These are phyloP conservation scores for Archocentrus centrarchus DNA, from an alignment of 2,113 vertebrate species.

Conservation along the genomic window DNA sequence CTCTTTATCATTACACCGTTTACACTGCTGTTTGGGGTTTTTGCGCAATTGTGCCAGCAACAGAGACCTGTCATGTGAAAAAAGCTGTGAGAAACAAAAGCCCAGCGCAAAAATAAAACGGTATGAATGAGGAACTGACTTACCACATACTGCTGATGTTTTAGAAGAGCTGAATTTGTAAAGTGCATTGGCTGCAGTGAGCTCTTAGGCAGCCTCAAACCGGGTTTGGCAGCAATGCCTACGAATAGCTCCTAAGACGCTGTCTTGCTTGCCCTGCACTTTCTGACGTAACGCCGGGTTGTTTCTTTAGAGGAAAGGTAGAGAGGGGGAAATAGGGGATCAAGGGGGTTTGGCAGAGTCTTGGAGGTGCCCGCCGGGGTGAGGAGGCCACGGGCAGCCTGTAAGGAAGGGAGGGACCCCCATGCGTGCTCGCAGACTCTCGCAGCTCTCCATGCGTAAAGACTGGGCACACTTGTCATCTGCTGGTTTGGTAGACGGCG, in stretches of 20 bases:
- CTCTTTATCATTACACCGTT: constrained; percentile 46
- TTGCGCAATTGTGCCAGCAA: constrained; percentile 72
- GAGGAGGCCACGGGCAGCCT: constrained; percentile 53
- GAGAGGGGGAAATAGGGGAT: constrained; percentile 66
- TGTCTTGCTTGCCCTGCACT: constrained; percentile 81
- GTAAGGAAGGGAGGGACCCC: constrained; percentile 53
- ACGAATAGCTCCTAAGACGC: constrained; percentile 78
- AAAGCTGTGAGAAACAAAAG: constrained; percentile 57
- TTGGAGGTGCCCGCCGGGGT: constrained; percentile 56
- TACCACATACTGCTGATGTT: constrained; percentile 76
- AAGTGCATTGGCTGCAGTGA: constrained; percentile 75
- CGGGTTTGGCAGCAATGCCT: constrained; percentile 80
- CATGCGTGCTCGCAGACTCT: constrained; percentile 45
- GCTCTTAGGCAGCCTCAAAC: constrained; percentile 73
- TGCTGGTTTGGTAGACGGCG: constrained; percentile 25
- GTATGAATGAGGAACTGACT: constrained; percentile 68
- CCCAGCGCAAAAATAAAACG: constrained; percentile 49
- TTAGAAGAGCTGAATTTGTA: constrained; percentile 65
- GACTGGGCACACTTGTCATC: constrained; percentile 31
- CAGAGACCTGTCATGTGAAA: constrained; percentile 77
- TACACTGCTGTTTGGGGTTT: constrained; percentile 57
- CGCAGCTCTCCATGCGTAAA: constrained; percentile 69
- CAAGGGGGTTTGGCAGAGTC: constrained; percentile 46
- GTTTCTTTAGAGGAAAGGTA: constrained; percentile 77
- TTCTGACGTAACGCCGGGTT: constrained; percentile 82